Conservation (phyloP, 2,888 invertebrate genomes). For the Panzeria rudis region DNA sequence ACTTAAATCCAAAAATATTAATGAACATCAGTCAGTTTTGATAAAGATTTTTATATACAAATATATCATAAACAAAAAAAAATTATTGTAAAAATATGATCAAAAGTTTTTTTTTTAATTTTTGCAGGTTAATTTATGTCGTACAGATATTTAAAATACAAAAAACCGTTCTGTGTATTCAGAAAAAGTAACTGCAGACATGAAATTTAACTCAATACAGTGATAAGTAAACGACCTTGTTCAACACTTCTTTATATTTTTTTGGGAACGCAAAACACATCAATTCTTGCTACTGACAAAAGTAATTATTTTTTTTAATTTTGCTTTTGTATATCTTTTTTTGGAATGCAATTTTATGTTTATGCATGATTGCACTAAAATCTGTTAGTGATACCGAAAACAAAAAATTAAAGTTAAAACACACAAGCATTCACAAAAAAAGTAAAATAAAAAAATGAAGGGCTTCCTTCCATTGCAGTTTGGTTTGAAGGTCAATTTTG, state of each 20-base stretch:
- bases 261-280: neutral
- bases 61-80: neutral
- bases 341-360: conserved; percentile 41
- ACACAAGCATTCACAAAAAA: conserved; percentile 23
- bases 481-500: conserved; percentile 54
- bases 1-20: neutral
- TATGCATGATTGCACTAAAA: conserved; percentile 53
- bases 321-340: neutral
- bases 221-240: conserved; percentile 51
- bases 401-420: conserved; percentile 20
- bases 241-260: conserved; percentile 21
- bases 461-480: conserved; percentile 61
- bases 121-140: neutral
- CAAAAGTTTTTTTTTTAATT: neutral
- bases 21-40: neutral
- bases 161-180: conserved; percentile 49
- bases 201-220: neutral
- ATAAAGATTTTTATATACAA: conserved; percentile 2
- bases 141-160: neutral
- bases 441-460: conserved; percentile 48
- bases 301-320: neutral
- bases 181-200: conserved; percentile 16
- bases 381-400: conserved; percentile 43
- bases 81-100: conserved; percentile 34
- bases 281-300: conserved; percentile 41